Conservation (phyloP, 2,113 vertebrate species). For the Aldabrachelys gigantea region DNA sequence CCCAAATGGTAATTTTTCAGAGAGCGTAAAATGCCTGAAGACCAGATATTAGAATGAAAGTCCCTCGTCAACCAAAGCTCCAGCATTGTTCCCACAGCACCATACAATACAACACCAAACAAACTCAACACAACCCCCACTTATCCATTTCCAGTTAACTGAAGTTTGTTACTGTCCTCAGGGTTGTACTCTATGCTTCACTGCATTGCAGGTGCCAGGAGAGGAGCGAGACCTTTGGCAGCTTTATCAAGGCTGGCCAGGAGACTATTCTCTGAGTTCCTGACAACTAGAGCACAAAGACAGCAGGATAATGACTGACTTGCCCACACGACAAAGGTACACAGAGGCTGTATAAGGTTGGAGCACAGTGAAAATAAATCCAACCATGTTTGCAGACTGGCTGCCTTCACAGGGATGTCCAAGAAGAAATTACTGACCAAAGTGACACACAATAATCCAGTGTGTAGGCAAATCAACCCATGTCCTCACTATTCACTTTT, state of each 20-base stretch:
- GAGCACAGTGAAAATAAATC: background rate
- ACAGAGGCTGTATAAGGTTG: background rate
- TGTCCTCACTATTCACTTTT: background rate
- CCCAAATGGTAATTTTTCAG: background rate
- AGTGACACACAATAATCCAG: background rate
- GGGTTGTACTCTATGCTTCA: background rate
- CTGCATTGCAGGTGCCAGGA: background rate
- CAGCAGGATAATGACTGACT: background rate
- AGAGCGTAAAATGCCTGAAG: background rate
- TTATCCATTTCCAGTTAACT: conserved; percentile 13
- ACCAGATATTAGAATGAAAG: background rate
- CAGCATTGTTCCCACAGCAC: conserved; percentile 16
- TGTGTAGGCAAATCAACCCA: background rate
- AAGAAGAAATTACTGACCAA: background rate
- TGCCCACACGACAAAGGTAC: background rate
- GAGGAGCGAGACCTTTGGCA: background rate
- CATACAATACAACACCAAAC: background rate
- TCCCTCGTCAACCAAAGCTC: background rate
- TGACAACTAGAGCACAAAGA: background rate
- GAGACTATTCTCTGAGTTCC: too few species aligned
- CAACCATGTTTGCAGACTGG: background rate
- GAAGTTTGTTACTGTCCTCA: background rate
- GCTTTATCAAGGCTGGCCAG: background rate
- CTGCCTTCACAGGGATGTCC: background rate
- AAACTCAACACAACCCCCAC: background rate